These are phyloP conservation scores for Anoncus sp. DNA, from an alignment of 2,888 invertebrate species.

Conservation along the genomic window DNA sequence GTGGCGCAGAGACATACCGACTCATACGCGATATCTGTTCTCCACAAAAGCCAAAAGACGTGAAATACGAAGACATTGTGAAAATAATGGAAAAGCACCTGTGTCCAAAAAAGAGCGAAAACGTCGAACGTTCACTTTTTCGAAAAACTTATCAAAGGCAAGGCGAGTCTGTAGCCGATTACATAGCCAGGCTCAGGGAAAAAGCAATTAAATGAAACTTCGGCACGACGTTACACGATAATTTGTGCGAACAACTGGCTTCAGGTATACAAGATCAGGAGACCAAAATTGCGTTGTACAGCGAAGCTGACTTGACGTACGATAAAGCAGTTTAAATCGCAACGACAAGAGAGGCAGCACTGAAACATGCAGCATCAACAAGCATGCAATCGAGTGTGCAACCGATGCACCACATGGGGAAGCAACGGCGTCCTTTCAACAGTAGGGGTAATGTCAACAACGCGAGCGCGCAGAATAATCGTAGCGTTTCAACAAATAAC, in stretches of 20 bases:
- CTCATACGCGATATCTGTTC: constrained; percentile 24
- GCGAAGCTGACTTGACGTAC: constrained; percentile 33
- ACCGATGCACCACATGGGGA: constrained; percentile 31
- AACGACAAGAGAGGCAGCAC: constrained; percentile 46
- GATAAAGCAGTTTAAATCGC: constrained; percentile 45
- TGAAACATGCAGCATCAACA: constrained; percentile 31
- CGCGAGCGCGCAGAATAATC: neutral
- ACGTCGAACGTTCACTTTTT: constrained; percentile 17
- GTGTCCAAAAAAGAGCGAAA: constrained; percentile 15
- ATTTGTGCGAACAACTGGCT: constrained; percentile 35
- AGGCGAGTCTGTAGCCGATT: constrained; percentile 31
- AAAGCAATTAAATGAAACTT: constrained; percentile 35
- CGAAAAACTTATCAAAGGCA: constrained; percentile 16
- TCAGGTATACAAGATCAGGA: constrained; percentile 36
- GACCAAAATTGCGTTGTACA: constrained; percentile 37
- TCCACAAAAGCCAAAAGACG: constrained; percentile 25
- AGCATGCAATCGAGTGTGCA: neutral
- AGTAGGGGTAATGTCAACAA: constrained; percentile 1
- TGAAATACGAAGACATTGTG: constrained; percentile 11
- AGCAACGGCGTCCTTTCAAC: constrained; percentile 7
- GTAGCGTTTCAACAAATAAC: no score
- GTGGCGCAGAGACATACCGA: constrained; percentile 21
- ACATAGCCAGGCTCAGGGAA: constrained; percentile 19
- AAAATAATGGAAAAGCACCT: constrained; percentile 38
- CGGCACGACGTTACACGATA: constrained; percentile 19